These are phyloP conservation scores for Staurois parvus DNA, from an alignment of 2,797 vertebrate species.

Conservation along the genomic window DNA sequence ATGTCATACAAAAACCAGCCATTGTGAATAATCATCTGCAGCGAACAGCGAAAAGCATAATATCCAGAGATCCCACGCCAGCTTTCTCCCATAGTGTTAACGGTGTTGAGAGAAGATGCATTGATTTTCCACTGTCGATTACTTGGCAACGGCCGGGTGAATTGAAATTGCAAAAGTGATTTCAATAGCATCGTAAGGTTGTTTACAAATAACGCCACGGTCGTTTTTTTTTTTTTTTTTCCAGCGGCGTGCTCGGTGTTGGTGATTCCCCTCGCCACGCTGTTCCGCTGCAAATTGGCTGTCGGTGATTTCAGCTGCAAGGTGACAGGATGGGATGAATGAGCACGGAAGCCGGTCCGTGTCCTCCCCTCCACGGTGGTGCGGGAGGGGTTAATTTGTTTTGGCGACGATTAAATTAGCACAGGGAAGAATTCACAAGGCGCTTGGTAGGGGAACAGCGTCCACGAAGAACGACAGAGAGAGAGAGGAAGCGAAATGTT, in stretches of 20 bases:
- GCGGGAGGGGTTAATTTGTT: slow-evolving; percentile 28
- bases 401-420: slow-evolving; percentile 16
- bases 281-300: not conserved
- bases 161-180: too few relatives aligned
- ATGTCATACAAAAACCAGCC: too few relatives aligned
- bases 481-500: slow-evolving; percentile 13
- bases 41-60: too few relatives aligned
- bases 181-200: too few relatives aligned
- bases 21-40: too few relatives aligned
- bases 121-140: too few relatives aligned
- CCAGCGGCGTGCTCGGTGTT: not conserved
- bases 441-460: not conserved
- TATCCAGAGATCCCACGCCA: too few relatives aligned
- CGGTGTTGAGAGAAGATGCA: too few relatives aligned
- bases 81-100: too few relatives aligned
- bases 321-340: not conserved
- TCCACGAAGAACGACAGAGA: not conserved
- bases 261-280: not conserved
- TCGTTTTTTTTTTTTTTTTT: too few relatives aligned
- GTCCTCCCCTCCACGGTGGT: not conserved
- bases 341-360: not conserved
- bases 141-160: too few relatives aligned
- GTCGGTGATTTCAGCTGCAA: not conserved
- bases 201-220: too few relatives aligned
- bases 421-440: not conserved